Evolutionary conservation across 2,888 invertebrate genomes (phyloP).

Genomic region (Synergus japonicus): DNA sequence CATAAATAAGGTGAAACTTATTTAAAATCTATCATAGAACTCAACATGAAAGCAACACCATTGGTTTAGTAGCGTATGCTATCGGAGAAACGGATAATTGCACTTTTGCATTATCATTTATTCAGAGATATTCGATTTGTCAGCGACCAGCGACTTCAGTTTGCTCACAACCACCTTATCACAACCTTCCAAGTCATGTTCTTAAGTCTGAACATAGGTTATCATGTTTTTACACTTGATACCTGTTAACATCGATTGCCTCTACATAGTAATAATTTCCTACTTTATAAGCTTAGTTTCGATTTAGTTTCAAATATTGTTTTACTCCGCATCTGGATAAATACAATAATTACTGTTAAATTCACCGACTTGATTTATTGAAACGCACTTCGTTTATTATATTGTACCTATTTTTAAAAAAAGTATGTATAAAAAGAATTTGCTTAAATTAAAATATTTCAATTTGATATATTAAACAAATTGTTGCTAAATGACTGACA

Average conservation of each 20-base stretch:
- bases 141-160: constrained; percentile 23
- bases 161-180: constrained; percentile 2
- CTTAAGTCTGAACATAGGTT: background rate
- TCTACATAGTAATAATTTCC: background rate
- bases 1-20: constrained; percentile 4
- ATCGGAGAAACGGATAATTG: constrained; percentile 22
- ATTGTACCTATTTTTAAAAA: too few species aligned
- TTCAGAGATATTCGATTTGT: constrained; percentile 37
- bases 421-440: too few species aligned
- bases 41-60: background rate
- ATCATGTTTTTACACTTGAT: constrained; percentile 18
- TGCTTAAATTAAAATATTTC: too few species aligned
- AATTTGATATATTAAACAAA: too few species aligned
- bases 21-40: constrained; percentile 5
- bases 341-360: too few species aligned
- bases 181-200: constrained; percentile 1
- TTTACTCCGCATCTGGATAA: background rate
- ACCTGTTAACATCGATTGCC: constrained; percentile 3
- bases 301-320: background rate
- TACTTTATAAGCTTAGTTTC: background rate
- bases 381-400: too few species aligned
- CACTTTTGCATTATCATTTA: constrained; percentile 37
- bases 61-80: background rate
- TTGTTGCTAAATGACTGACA: too few species aligned
- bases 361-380: too few species aligned